Conservation (phyloP, 2,113 vertebrate species). For the Hyla sarda region DNA sequence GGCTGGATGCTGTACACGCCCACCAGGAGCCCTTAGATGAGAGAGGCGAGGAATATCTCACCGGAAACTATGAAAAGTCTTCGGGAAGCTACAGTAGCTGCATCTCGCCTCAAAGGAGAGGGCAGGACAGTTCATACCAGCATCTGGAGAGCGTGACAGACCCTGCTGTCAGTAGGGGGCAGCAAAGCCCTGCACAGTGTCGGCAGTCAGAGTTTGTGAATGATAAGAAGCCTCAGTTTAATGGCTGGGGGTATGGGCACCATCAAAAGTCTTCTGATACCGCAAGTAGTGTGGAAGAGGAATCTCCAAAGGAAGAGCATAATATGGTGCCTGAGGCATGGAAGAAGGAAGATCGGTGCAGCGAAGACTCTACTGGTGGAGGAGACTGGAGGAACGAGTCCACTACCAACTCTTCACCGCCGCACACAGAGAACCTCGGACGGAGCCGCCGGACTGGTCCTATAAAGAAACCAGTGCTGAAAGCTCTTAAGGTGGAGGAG, state of each 20-base stretch:
- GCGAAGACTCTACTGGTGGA: conserved; percentile 73
- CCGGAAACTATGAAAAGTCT: conserved; percentile 76
- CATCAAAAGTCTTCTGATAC: conserved; percentile 74
- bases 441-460: conserved; percentile 89
- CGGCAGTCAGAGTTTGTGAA: conserved; percentile 75
- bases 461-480: conserved; percentile 96
- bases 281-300: conserved; percentile 68
- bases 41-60: conserved; percentile 77
- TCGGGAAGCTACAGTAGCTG: conserved; percentile 74
- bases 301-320: conserved; percentile 75
- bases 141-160: conserved; percentile 73
- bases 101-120: conserved; percentile 73
- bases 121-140: conserved; percentile 75
- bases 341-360: conserved; percentile 80
- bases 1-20: conserved; percentile 67
- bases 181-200: conserved; percentile 69
- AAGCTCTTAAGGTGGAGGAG: conserved; percentile 95
- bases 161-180: conserved; percentile 68
- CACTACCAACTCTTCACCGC: conserved; percentile 53
- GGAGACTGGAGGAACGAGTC: conserved; percentile 81
- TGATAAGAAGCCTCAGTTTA: conserved; percentile 76
- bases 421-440: conserved; percentile 81
- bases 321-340: conserved; percentile 75
- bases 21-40: conserved; percentile 88
- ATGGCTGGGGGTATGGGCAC: conserved; percentile 74